Evolutionary conservation across 2,113 vertebrate genomes (phyloP).

Genomic region (Panthera uncia): DNA sequence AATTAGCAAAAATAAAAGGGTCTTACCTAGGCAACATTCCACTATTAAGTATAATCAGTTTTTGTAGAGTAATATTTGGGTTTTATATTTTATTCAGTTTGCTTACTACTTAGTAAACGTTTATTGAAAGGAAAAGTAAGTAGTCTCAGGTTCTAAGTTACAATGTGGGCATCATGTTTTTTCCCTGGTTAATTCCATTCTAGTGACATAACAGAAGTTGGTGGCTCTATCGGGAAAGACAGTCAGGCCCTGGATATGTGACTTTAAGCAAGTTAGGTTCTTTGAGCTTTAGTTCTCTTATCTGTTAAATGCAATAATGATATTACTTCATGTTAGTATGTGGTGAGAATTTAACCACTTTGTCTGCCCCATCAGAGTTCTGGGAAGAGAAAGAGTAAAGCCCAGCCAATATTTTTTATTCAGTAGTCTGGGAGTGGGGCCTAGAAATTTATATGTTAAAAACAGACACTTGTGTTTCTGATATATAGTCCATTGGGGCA

Average conservation of each 20-base stretch:
- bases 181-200: neutral
- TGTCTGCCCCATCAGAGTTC: neutral
- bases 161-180: neutral
- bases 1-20: neutral
- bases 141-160: neutral
- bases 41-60: neutral
- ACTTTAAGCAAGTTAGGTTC: neutral
- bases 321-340: neutral
- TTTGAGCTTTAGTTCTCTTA: neutral
- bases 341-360: neutral
- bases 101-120: neutral
- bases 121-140: neutral
- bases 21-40: neutral
- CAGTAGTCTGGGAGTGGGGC: neutral
- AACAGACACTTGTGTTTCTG: neutral
- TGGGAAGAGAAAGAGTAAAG: neutral
- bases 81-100: slow-evolving; percentile 22
- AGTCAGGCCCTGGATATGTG: neutral
- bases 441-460: neutral
- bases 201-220: neutral
- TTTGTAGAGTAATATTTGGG: neutral
- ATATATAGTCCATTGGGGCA: neutral
- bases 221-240: neutral
- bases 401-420: slow-evolving; percentile 15
- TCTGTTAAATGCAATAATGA: neutral